Evolutionary conservation across 2,797 vertebrate genomes (phyloP).

Genomic region (Taenioides sp.): DNA sequence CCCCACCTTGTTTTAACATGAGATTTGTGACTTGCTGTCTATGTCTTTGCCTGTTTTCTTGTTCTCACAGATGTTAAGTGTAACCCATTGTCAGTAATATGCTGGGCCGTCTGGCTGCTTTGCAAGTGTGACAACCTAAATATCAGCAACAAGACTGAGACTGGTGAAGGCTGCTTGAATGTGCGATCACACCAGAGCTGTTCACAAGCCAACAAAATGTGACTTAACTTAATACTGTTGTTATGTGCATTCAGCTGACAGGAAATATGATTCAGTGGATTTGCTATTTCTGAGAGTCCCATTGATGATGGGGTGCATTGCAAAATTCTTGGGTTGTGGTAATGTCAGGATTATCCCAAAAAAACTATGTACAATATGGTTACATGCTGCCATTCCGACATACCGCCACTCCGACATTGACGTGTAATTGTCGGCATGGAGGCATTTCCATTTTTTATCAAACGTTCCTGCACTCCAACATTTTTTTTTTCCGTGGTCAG

Average conservation of each 20-base stretch:
- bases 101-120: conserved; percentile 49
- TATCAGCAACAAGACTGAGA: conserved; percentile 38
- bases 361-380: no score
- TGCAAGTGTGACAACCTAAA: conserved; percentile 52
- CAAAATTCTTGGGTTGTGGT: background rate
- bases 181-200: conserved; percentile 23
- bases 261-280: background rate
- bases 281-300: background rate
- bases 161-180: conserved; percentile 14
- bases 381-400: no score
- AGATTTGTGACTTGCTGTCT: no score
- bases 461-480: no score
- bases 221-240: background rate
- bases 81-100: conserved; percentile 62
- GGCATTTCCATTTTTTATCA: no score
- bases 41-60: no score
- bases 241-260: background rate
- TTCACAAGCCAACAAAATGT: conserved; percentile 14
- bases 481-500: no score
- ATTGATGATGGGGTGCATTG: background rate
- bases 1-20: no score
- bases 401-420: no score
- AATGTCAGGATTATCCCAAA: background rate
- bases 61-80: conserved; percentile 57
- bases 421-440: no score